These are phyloP conservation scores for Drosophila mojavensis DNA, from an alignment of 1,140 invertebrate genomes.

Conservation along the genomic window DNA sequence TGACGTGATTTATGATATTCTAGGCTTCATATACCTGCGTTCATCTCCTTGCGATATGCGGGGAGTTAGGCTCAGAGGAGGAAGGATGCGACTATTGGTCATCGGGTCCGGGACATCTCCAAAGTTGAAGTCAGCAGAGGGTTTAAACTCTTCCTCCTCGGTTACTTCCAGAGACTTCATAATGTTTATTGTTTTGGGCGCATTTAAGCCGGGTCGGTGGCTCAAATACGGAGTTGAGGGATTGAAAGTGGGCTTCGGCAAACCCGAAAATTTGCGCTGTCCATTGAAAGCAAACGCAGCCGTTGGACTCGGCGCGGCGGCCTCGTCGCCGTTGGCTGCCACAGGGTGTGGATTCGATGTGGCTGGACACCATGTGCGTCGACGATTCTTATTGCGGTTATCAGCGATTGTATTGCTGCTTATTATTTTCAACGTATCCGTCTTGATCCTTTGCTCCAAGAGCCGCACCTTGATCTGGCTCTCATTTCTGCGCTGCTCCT, in stretches of 20 bases:
- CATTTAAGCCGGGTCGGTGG: conserved; percentile 5
- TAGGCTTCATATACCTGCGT: conserved; percentile 42
- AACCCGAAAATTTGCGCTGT: conserved; percentile 28
- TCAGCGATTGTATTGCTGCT: conserved; percentile 59
- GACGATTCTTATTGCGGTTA: conserved; percentile 55
- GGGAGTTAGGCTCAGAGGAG: conserved; percentile 48
- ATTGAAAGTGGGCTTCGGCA: conserved; percentile 70
- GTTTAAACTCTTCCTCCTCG: conserved; percentile 41
- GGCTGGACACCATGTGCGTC: conserved; percentile 71
- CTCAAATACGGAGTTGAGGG: conserved; percentile 5
- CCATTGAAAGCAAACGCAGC: background rate
- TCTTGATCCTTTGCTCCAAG: conserved; percentile 52
- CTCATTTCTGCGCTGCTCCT: conserved; percentile 78
- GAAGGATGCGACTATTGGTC: conserved; percentile 8
- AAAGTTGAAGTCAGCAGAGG: conserved; percentile 42
- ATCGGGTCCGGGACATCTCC: conserved; percentile 2
- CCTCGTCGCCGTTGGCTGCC: too few relatives aligned
- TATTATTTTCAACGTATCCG: conserved; percentile 64
- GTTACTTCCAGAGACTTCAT: conserved; percentile 39
- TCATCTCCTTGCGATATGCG: conserved; percentile 18
- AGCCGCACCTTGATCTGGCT: conserved; percentile 53
- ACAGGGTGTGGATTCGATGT: conserved; percentile 10
- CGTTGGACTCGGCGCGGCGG: background rate
- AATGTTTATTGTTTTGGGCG: conserved; percentile 57
- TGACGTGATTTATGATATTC: background rate